Percentiles rank a stretch among this genome's conserved stretches.
These are phyloP conservation scores for Heterotis niloticus DNA, from an alignment of 2,113 vertebrate species.

Conservation along the genomic window DNA sequence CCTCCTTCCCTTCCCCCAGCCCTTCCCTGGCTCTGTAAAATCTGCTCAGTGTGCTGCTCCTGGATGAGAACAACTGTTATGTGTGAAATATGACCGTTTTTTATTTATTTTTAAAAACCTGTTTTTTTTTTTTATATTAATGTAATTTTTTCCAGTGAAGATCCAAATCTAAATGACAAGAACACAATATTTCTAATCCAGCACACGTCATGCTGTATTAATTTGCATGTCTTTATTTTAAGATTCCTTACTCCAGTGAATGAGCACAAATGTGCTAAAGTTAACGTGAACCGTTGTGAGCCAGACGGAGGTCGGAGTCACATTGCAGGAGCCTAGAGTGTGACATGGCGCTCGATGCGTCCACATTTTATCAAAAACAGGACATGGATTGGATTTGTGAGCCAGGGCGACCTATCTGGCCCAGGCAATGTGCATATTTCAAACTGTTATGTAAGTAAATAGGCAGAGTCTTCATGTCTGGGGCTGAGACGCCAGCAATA, in stretches of 20 bases:
- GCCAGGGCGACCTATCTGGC: conserved; percentile 56
- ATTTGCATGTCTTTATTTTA: conserved; percentile 10
- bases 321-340: neutral
- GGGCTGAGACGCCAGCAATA: conserved; percentile 69
- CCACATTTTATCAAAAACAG: neutral
- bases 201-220: neutral
- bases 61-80: neutral
- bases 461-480: conserved; percentile 58
- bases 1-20: conserved; percentile 39
- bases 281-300: neutral
- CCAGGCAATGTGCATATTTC: conserved; percentile 49
- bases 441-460: conserved; percentile 39
- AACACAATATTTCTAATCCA: neutral
- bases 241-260: conserved; percentile 2
- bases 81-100: neutral
- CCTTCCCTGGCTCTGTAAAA: conserved; percentile 32
- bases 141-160: neutral
- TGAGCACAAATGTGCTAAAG: neutral
- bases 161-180: neutral
- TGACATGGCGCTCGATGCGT: conserved; percentile 26
- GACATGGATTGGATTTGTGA: conserved; percentile 45
- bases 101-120: neutral
- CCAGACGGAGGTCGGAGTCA: neutral
- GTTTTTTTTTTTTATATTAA: neutral
- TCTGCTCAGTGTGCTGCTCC: neutral